Conservation (phyloP, 2,888 invertebrate species). For the Corbicula japonica region DNA sequence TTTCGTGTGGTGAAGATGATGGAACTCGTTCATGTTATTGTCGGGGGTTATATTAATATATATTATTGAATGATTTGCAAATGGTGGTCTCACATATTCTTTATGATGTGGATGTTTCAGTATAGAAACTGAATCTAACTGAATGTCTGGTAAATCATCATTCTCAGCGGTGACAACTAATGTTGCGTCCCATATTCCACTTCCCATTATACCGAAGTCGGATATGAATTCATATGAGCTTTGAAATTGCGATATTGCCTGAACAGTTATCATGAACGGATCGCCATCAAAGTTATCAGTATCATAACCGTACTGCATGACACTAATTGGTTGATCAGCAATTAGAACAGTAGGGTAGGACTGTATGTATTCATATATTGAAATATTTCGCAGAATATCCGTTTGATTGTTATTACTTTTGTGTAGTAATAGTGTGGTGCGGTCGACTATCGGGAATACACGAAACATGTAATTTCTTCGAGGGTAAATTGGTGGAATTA, state of each 20-base stretch:
- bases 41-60: constrained; percentile 7
- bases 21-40: background rate
- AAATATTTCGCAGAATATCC: accelerated
- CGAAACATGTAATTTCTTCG: background rate
- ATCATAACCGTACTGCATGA: constrained; percentile 27
- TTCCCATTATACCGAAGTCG: constrained; percentile 5
- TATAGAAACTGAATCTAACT: background rate
- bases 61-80: background rate
- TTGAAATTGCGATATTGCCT: constrained; percentile 26
- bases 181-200: constrained; percentile 6
- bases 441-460: background rate
- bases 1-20: background rate
- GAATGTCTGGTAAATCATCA: background rate
- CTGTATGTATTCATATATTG: no score
- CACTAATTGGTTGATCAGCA: constrained; percentile 14
- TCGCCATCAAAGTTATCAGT: background rate
- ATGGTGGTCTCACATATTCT: constrained; percentile 7
- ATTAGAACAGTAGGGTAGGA: background rate
- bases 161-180: constrained; percentile 5
- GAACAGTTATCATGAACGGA: constrained; percentile 26
- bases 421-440: background rate
- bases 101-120: background rate
- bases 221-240: constrained; percentile 15
- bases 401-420: background rate
- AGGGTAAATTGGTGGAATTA: constrained; percentile 13